Base-by-base conservation (phyloP, 2,797 vertebrate species). In the Sebastes cheni region DNA sequence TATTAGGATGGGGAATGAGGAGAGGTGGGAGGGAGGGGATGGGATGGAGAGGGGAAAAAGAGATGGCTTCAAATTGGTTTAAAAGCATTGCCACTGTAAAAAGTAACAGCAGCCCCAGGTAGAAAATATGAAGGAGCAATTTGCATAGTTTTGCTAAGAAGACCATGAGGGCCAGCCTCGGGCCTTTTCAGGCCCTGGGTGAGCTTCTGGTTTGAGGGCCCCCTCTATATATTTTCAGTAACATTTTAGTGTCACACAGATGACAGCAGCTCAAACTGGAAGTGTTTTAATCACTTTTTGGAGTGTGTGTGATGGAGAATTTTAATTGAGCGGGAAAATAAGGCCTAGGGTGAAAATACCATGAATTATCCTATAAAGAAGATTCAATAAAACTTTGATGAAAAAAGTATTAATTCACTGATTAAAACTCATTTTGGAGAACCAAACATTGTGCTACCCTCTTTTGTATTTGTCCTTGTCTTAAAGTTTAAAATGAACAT, bases 1-100 rank as follows among this genome's bases (percentile, higher is more conserved):
- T 88, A 94, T 94, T 94, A 94, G 90, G 89, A 81, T 86, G 83
- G 81, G 80, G 79, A 90, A 88, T 88, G 80, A 84, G 86, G 81
- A 89, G 77, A 84, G 79, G 80, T 80, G 80, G 86, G 70, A 84
- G 77, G 86, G 77, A 82, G 71, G 81, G 71, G 81, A 62, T 60
- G 76, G 71, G 80, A 58, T 75, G 75, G 58, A 89, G 88, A 86
- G 77, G 78, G 64, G 75, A 80, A 46, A 86, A 86, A 83, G 84
- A 88, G 86, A 84, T 85, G 72, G 72, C 69, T 84, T 91, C 81
- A 92, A 91, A 94, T 88, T 89, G 88, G 83, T 92, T 88, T 91
- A 84, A 93, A 92, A 91, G 87, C 83, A 90, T 75, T 84, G 60
- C 74, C 77, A 80, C 86, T 87, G 87, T 83, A 90, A 92, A 91